phyloP scores from a whole-genome alignment of 1,140 invertebrate species.

The Atta cephalotes region DNA sequence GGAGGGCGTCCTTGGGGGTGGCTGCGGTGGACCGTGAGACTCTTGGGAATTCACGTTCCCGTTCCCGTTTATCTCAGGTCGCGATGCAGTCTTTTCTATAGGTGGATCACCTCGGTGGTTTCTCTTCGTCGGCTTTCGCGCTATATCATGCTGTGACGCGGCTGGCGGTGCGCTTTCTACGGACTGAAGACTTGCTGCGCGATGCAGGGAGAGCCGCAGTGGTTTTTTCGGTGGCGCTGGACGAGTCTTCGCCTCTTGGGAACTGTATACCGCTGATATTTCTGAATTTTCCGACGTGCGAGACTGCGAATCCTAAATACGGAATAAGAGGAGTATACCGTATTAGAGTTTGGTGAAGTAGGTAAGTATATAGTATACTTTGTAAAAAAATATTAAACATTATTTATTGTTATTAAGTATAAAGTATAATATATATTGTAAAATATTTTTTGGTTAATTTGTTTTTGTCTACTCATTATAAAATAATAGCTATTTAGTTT shows the following conservation, averaged over 20 bases:
- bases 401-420: too few species aligned
- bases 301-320: constrained; percentile 78
- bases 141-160: constrained; percentile 74
- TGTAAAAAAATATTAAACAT: too few species aligned
- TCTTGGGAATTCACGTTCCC: constrained; percentile 66
- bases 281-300: constrained; percentile 79
- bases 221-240: constrained; percentile 95
- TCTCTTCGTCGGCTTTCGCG: constrained; percentile 86
- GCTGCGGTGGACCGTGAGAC: constrained; percentile 74
- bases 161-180: constrained; percentile 86
- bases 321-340: neutral
- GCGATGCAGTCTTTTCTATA: constrained; percentile 66
- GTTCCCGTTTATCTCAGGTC: constrained; percentile 64
- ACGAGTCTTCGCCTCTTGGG: constrained; percentile 85
- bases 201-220: constrained; percentile 92
- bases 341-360: too few species aligned
- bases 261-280: constrained; percentile 67
- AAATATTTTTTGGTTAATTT: too few species aligned
- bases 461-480: too few species aligned
- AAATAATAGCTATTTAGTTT: too few species aligned
- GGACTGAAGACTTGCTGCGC: constrained; percentile 93
- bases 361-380: too few species aligned
- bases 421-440: too few species aligned
- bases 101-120: constrained; percentile 87
- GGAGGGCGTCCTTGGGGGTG: constrained; percentile 83